These are phyloP conservation scores for Neosilurus mollespiculum DNA, from an alignment of 2,797 vertebrate species.

Conservation along the genomic window DNA sequence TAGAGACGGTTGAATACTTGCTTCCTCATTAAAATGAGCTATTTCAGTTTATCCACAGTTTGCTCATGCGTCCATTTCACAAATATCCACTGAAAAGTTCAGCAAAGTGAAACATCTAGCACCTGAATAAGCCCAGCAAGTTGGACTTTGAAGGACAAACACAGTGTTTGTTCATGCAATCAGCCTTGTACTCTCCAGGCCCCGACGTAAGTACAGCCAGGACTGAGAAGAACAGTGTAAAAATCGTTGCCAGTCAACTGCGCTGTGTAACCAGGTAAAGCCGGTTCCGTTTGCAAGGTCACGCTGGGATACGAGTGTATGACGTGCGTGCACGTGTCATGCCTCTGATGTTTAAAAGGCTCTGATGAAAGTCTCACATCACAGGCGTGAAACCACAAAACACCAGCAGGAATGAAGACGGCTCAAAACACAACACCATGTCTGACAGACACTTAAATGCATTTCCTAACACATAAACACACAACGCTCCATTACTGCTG, in stretches of 20 bases:
- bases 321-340: conserved; percentile 30
- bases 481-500: conserved; percentile 7
- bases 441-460: conserved; percentile 20
- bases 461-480: conserved; percentile 17
- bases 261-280: conserved; percentile 69
- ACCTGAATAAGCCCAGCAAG: conserved; percentile 17
- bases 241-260: conserved; percentile 52
- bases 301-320: conserved; percentile 59
- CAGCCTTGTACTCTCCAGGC: conserved; percentile 71
- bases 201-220: conserved; percentile 55
- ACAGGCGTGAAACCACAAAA: conserved; percentile 26
- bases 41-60: background rate
- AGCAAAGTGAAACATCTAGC: conserved; percentile 20
- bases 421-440: conserved; percentile 1
- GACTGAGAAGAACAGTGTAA: conserved; percentile 60
- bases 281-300: conserved; percentile 66
- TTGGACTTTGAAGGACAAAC: conserved; percentile 64
- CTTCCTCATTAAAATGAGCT: background rate
- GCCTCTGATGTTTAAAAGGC: conserved; percentile 39
- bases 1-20: background rate
- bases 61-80: background rate
- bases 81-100: background rate
- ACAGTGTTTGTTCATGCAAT: conserved; percentile 75
- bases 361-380: conserved; percentile 47
- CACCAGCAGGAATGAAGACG: background rate